Evolutionary conservation across 2,113 vertebrate species (phyloP).

Genomic region (Pluvialis apricaria): DNA sequence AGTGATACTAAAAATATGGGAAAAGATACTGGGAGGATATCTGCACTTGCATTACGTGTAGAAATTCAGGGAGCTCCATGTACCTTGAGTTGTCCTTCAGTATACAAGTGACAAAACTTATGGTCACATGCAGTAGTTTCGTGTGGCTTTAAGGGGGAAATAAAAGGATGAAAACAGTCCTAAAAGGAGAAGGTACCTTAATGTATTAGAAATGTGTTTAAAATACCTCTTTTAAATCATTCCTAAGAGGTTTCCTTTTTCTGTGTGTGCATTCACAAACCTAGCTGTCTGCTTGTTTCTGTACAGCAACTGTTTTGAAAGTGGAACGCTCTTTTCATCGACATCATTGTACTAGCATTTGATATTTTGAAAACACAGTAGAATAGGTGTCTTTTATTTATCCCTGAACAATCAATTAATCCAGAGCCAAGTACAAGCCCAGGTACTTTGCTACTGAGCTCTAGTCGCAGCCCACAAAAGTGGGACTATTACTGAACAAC

Average conservation of each 20-base stretch:
- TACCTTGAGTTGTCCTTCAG: background rate
- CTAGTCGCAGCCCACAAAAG: background rate
- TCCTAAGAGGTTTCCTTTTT: background rate
- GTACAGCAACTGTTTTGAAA: background rate
- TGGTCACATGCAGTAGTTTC: background rate
- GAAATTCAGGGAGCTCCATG: background rate
- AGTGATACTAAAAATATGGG: background rate
- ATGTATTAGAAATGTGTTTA: background rate
- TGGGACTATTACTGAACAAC: background rate
- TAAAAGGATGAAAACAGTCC: background rate
- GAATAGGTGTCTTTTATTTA: background rate
- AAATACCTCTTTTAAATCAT: background rate
- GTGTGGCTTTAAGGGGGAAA: background rate
- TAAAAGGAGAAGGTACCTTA: background rate
- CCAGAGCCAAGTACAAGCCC: background rate
- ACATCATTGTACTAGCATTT: background rate
- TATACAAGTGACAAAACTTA: background rate
- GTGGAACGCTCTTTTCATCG: background rate
- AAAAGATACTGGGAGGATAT: background rate
- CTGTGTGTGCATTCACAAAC: background rate
- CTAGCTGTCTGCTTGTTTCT: background rate
- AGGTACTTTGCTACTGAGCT: background rate
- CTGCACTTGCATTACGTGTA: background rate
- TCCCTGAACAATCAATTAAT: background rate
- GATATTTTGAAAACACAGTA: background rate